These are phyloP conservation scores for Galerucella nymphaeae DNA, from an alignment of 2,888 invertebrate species.

Conservation along the genomic window DNA sequence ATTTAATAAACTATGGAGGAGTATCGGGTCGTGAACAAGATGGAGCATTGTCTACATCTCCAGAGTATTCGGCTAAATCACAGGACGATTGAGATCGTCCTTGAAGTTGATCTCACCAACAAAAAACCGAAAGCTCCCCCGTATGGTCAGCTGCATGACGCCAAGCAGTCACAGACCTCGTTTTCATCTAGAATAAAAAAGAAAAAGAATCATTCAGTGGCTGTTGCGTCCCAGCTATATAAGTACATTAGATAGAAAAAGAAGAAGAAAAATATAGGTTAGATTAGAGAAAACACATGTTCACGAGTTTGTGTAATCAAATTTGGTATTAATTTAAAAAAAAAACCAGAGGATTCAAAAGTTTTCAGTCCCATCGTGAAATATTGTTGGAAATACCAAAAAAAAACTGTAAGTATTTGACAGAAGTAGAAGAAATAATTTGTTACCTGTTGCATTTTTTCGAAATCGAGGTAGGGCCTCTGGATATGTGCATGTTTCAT, in stretches of 20 bases:
- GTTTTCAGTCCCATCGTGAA: no score
- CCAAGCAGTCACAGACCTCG: conserved; percentile 81
- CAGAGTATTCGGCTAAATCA: conserved; percentile 44
- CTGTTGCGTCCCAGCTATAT: no score
- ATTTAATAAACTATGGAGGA: conserved; percentile 42
- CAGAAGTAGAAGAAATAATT: not conserved
- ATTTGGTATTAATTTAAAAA: no score
- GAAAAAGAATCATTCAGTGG: no score
- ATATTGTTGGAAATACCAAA: no score
- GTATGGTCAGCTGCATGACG: conserved; percentile 76
- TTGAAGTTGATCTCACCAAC: conserved; percentile 75
- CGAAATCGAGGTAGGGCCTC: conserved; percentile 93
- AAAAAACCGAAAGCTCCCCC: conserved; percentile 82
- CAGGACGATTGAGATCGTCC: conserved; percentile 60
- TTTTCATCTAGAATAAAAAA: conserved; percentile 74
- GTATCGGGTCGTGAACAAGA: conserved; percentile 52
- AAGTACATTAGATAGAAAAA: no score
- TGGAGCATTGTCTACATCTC: conserved; percentile 48
- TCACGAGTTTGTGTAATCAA: no score
- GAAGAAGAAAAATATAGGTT: no score
- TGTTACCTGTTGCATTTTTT: conserved; percentile 94
- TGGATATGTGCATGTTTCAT: conserved; percentile 73
- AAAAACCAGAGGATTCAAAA: no score
- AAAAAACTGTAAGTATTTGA: no score
- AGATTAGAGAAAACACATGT: no score